phyloP scores from a whole-genome alignment of 2,797 vertebrate species.

The Thaleichthys pacificus region DNA sequence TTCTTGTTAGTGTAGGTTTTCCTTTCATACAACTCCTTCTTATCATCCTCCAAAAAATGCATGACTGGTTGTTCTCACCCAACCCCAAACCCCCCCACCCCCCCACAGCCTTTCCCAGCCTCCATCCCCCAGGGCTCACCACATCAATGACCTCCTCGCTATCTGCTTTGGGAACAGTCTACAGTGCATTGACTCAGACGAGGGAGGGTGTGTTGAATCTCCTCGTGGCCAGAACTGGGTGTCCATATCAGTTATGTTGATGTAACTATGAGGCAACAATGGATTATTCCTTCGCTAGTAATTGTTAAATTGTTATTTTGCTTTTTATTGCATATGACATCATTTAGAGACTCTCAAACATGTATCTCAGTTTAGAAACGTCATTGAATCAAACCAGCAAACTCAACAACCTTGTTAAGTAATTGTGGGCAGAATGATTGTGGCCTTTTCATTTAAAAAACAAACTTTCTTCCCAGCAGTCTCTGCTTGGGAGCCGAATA shows the following conservation, averaged over 20 bases:
- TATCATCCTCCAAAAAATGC: constrained; percentile 77
- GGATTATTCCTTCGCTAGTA: neutral
- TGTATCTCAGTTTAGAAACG: constrained; percentile 12
- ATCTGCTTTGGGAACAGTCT: constrained; percentile 59
- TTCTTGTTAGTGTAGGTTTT: constrained; percentile 77
- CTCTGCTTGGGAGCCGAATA: constrained; percentile 65
- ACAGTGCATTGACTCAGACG: constrained; percentile 57
- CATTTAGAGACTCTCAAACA: neutral
- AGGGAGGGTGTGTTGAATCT: constrained; percentile 64
- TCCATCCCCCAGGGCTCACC: constrained; percentile 56
- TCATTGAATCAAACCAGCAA: neutral
- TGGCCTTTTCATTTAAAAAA: constrained; percentile 47
- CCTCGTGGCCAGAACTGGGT: constrained; percentile 57
- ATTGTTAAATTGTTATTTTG: constrained; percentile 2
- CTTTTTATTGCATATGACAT: neutral
- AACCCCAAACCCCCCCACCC: neutral
- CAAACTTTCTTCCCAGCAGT: constrained; percentile 59
- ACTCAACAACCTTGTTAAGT: constrained; percentile 26
- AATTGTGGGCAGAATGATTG: constrained; percentile 65
- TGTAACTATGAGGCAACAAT: neutral
- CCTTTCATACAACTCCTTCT: constrained; percentile 69
- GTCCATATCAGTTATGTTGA: neutral
- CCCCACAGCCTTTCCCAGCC: neutral
- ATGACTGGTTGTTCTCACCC: constrained; percentile 69
- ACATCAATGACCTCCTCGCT: constrained; percentile 61